These are phyloP conservation scores for Aleiodes leptofemur DNA, from an alignment of 2,888 invertebrate species.

Conservation along the genomic window DNA sequence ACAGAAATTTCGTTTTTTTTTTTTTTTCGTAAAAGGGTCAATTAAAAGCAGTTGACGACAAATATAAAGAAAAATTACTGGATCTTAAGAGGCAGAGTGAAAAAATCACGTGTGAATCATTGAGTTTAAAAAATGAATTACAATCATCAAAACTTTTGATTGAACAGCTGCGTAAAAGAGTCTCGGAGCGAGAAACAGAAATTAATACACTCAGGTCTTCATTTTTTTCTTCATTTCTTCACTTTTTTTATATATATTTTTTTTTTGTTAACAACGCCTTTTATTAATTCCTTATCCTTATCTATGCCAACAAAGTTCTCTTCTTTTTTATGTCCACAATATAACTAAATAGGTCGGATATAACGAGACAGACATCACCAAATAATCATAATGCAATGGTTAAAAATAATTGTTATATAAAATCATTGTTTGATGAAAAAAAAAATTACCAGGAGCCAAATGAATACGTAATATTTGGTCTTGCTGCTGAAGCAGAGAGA, in stretches of 20 bases:
- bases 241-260: no score
- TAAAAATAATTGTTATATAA: slow-evolving; percentile 38
- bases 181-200: slow-evolving; percentile 69
- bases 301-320: not conserved
- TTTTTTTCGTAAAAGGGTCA: slow-evolving; percentile 56
- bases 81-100: slow-evolving; percentile 58
- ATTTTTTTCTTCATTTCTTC: no score
- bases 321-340: not conserved
- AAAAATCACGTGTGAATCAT: slow-evolving; percentile 60
- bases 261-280: no score
- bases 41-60: slow-evolving; percentile 59
- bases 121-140: slow-evolving; percentile 62
- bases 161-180: slow-evolving; percentile 62
- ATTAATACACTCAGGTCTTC: slow-evolving; percentile 63
- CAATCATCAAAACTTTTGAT: slow-evolving; percentile 60
- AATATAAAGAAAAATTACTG: slow-evolving; percentile 61
- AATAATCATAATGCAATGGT: slow-evolving; percentile 22
- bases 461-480: slow-evolving; percentile 75
- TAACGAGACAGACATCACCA: slow-evolving; percentile 1
- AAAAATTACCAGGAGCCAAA: slow-evolving; percentile 56
- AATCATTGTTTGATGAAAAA: slow-evolving; percentile 44
- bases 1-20: no score
- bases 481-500: slow-evolving; percentile 80
- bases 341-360: slow-evolving; percentile 6
- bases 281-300: not conserved